Percentiles rank a stretch among this genome's conserved stretches.
Conservation (phyloP, 2,113 vertebrate genomes). For the Notarius lentiginosus region DNA sequence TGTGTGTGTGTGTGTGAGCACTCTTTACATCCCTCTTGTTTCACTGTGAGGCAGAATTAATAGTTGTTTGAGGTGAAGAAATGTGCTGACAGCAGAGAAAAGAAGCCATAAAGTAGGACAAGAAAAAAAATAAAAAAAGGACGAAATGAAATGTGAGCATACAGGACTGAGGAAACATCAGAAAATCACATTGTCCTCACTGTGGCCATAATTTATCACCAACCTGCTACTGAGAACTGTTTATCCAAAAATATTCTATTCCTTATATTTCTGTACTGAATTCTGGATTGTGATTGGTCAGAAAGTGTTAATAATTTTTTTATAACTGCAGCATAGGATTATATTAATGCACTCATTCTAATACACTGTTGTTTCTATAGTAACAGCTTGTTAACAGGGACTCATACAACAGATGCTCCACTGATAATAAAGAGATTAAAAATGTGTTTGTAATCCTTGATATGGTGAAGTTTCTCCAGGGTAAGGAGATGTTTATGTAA, state of each 20-base stretch:
- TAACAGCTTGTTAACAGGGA: not conserved
- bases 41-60: not conserved
- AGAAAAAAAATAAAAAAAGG: not conserved
- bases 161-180: not conserved
- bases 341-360: not conserved
- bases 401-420: too few relatives aligned
- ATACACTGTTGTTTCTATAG: not conserved
- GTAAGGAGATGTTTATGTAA: not conserved
- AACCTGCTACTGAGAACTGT: too few relatives aligned
- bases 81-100: slow-evolving; percentile 7
- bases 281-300: not conserved
- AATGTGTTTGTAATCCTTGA: not conserved
- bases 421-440: not conserved
- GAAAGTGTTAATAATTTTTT: not conserved
- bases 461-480: not conserved
- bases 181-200: not conserved
- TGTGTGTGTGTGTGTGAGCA: not conserved
- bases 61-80: not conserved
- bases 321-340: not conserved
- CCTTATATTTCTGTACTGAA: not conserved
- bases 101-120: slow-evolving; percentile 20
- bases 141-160: not conserved
- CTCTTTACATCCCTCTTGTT: not conserved
- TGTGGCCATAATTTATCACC: not conserved
- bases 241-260: not conserved